Evolutionary conservation across 2,888 invertebrate genomes (phyloP), one percentile per base, ranked within the genome.

Genomic region (Platycnemis pennipes): DNA sequence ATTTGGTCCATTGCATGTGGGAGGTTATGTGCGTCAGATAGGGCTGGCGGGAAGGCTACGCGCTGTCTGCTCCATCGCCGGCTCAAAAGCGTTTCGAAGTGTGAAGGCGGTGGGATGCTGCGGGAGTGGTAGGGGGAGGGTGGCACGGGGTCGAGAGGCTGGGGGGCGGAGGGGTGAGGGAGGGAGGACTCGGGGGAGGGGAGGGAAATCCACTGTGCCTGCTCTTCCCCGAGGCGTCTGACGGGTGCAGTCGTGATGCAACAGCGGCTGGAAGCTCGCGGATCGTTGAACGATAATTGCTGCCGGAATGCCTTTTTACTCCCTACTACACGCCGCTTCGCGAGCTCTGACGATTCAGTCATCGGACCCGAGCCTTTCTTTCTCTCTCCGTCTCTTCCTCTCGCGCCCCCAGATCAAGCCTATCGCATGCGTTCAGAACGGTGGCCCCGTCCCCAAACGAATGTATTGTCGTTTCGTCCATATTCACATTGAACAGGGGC

Each of bases 261-360:
- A 77, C 77, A 37, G 26, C 26, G 37, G 26, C 31, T 11, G 31
- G 77, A 31, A 13, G 77, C 31, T 13, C 26, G 22, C 37, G 77
- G 37, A 77, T 77, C 77, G 77, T 77, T 37, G 77, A 16, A 77
- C 77, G 77, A 77, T 77, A 77, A 77, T 77, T 77, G 77, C 77
- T 37, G n/a, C 37, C 26, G 77, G 77, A 77, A 77, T 77, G 77
- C 77, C 77, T 77, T 37, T 77, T 37, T 37, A 37, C 63, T n/a
- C 26, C 63, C 63, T 63, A 22, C 22, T 8, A 63, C 53, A 13
- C 11, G 1, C 53, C 53, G 16, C 63, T 22, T 63, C n/a, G 63
- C 26, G 63, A 26, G 26, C 63, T n/a, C n/a, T 16, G 8, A 22
- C 63, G 63, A 26, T 63, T 63, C 63, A 26, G 63, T 16, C n/a